Evolutionary conservation across 1,140 invertebrate species (phyloP), one percentile per base, ranked within the genome.

Genomic region (Calycopis cecrops): DNA sequence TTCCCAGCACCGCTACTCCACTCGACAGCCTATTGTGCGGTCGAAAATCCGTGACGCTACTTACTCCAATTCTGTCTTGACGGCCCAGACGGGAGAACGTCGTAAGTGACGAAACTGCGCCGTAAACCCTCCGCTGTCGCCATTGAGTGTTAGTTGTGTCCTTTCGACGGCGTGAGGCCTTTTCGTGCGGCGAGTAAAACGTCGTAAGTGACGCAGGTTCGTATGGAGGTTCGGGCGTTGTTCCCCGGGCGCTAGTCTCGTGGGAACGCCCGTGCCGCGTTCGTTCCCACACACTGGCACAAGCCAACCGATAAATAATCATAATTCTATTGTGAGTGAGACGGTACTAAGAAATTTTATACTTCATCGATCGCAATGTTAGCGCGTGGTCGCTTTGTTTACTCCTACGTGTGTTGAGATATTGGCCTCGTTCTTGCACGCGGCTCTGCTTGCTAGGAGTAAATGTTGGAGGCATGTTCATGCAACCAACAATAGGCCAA

Each of bases 281-380:
- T 74, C 79, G 80, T 85, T 85, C 84, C 84, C 81, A 85, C 81
- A 83, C 78, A 82, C 83, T 82, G 84, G 84, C 84, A 87, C 84
- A 87, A 87, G 84, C 84, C 84, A 87, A 84, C 76, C 84, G 84
- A 87, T 87, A 87, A 87, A 87, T 87, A 85, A 87, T 87, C 84
- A 87, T 87, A 87, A 87, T 87, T 85, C 81, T 76, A 87, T 87
- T 87, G 84, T 87, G 81, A 84, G 78, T 82, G 83, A 84, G 81
- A 84, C 81, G 79, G 74, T 87, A 82, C 83, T 78, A 79, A 85
- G 84, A 87, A 87, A 87, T 87, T 84, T 84, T 81, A 85, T 85
- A 85, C 81, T 85, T 85, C 80, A 87, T 85, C 81, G 84, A 85
- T 85, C 79, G 84, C 67, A 69, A 81, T 68, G 75, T 87, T 84